These are phyloP conservation scores for Popillia japonica DNA, from an alignment of 1,140 invertebrate genomes.

Conservation along the genomic window DNA sequence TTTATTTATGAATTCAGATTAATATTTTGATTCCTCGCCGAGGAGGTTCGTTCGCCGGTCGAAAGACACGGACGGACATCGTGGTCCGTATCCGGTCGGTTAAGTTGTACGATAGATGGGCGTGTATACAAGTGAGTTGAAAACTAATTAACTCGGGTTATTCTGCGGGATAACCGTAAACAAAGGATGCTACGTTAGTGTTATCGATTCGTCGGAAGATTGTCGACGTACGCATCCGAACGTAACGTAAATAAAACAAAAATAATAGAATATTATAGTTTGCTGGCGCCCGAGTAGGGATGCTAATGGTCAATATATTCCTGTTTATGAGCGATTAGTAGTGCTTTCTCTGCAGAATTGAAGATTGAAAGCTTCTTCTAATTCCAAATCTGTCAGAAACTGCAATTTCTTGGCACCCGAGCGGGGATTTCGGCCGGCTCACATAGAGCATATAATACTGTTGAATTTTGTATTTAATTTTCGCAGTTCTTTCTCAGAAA, in stretches of 20 bases:
- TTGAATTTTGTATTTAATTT: too few species aligned
- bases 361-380: too few species aligned
- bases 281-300: too few species aligned
- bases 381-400: too few species aligned
- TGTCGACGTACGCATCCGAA: background rate
- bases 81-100: slow-evolving; percentile 1
- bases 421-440: too few species aligned
- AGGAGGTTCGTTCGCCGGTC: too few species aligned
- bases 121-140: background rate
- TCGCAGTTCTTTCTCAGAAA: too few species aligned
- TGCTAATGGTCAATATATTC: too few species aligned
- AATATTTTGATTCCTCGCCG: slow-evolving; percentile 28
- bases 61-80: slow-evolving; percentile 16
- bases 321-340: too few species aligned
- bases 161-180: slow-evolving; percentile 18
- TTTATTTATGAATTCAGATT: slow-evolving; percentile 33
- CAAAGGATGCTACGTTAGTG: background rate
- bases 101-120: background rate
- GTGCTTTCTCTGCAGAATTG: too few species aligned
- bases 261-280: background rate
- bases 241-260: background rate
- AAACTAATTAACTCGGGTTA: slow-evolving; percentile 19
- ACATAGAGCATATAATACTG: too few species aligned
- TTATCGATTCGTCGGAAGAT: background rate
- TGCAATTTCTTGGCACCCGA: too few species aligned